These are phyloP conservation scores for Cephalotes varians DNA, from an alignment of 2,888 invertebrate genomes.

Conservation along the genomic window DNA sequence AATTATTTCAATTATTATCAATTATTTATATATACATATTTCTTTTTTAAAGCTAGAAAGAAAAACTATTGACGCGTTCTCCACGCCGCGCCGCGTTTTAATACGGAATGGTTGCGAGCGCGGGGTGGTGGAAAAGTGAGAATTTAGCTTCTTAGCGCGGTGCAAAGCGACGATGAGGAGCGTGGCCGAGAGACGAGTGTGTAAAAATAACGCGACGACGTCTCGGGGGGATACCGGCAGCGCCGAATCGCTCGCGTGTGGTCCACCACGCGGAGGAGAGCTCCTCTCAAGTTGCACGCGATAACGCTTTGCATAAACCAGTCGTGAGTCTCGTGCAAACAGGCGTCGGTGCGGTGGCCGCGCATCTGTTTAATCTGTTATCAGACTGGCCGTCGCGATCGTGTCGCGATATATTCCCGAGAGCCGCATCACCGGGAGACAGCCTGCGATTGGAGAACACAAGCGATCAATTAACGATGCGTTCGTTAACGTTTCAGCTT, in stretches of 20 bases:
- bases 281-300: conserved; percentile 37
- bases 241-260: conserved; percentile 31
- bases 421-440: neutral
- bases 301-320: conserved; percentile 45
- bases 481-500: neutral
- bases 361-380: conserved; percentile 27
- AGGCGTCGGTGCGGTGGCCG: neutral
- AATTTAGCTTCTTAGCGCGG: neutral
- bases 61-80: neutral
- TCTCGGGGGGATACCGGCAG: conserved; percentile 2
- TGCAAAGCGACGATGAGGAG: neutral
- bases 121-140: neutral
- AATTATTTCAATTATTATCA: neutral
- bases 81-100: neutral
- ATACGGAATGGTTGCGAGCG: neutral
- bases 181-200: neutral
- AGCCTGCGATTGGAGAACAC: too few species aligned
- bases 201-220: conserved; percentile 35
- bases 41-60: neutral
- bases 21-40: too few species aligned
- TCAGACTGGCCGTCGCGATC: neutral
- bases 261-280: conserved; percentile 4
- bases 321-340: conserved; percentile 25
- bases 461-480: neutral
- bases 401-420: neutral